Conservation (phyloP, 2,113 vertebrate genomes). For the Neotoma lepida region DNA sequence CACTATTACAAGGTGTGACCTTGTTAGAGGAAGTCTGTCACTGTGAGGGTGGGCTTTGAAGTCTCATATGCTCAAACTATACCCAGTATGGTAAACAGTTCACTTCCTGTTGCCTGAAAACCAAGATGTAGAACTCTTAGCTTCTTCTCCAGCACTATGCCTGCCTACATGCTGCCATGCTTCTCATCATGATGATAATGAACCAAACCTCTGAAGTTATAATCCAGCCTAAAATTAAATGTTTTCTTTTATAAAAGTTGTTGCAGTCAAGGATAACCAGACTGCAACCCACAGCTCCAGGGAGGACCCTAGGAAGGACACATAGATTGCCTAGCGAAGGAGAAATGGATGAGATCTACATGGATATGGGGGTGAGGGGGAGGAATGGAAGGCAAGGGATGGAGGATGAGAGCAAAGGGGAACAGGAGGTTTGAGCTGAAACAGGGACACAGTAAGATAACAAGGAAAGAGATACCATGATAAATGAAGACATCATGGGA, state of each 20-base stretch:
- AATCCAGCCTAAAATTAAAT: not conserved
- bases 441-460: too few species aligned
- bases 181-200: not conserved
- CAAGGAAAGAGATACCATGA: too few species aligned
- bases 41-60: not conserved
- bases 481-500: too few species aligned
- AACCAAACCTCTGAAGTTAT: not conserved
- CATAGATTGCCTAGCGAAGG: too few species aligned
- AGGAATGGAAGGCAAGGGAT: too few species aligned
- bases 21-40: not conserved
- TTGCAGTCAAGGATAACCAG: too few species aligned
- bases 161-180: not conserved
- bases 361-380: too few species aligned
- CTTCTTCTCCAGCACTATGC: not conserved
- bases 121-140: not conserved
- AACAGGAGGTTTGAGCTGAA: too few species aligned
- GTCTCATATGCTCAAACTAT: not conserved
- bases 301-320: too few species aligned
- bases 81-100: not conserved
- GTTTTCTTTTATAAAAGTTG: not conserved
- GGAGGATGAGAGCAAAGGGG: too few species aligned
- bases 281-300: too few species aligned
- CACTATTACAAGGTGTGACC: not conserved
- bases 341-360: too few species aligned
- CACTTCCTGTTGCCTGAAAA: not conserved